Base-by-base conservation (phyloP, 1,140 invertebrate genomes). In the Apis florea region DNA sequence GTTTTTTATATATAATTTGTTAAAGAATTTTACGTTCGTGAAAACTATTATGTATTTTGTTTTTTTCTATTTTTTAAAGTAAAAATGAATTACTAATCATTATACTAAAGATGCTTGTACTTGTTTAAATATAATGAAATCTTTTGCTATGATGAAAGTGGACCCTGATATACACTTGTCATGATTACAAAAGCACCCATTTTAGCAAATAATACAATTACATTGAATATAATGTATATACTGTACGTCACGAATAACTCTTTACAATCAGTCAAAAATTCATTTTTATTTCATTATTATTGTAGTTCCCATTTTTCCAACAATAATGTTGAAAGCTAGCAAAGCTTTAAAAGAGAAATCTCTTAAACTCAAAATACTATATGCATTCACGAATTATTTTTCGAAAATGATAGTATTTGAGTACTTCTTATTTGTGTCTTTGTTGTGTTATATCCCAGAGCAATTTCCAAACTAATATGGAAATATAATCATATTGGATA, bases 131-230 rank as follows among this genome's bases (percentile, higher is more conserved):
- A 76, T 77, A 85, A 86, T 77, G 63, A 76, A 54, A 69, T 53
- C 49, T 74, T 63, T 76, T 79, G 58, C 75, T 59, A 74, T 79
- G 58, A 59, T 85, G 76, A 76, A 75, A 77, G 72, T 88, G 86
- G 85, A 88, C 85, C 86, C 86, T 83, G 85, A 58, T 58, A 80
- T 64, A 87, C 40, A 63, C 76, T 73, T 75, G 66, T 82, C 6
- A 58, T 79, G 76, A 72, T 77, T 88, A 88, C 76, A 83, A 88
- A 87, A 88, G 72, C 78, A 75, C 71, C 71, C 77, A 78, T 85
- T 87, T 80, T 82, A 79, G 64, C 63, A 83, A 78, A 71, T 59
- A 75, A 84, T 83, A 70, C 78, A 87, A 86, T 84, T 82, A 61
- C 15, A 73, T 67, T 15, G 47, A 82, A 53, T 88, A 87, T 71